These are phyloP conservation scores for Leptatherina wallacei DNA, from an alignment of 2,797 vertebrate species.

Conservation along the genomic window DNA sequence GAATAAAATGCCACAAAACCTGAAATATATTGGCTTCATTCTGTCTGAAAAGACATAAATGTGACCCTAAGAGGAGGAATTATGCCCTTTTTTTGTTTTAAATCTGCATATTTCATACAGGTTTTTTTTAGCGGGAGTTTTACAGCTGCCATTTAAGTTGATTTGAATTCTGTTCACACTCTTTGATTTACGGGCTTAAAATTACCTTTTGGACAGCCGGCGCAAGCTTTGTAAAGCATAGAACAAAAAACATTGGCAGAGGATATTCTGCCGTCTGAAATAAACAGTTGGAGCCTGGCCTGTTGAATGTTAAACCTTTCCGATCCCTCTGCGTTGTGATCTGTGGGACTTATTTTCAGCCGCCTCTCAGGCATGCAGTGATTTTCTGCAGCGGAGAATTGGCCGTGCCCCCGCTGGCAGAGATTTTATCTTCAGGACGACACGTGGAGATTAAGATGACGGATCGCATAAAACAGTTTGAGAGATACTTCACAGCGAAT, in stretches of 20 bases:
- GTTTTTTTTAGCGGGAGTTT: neutral
- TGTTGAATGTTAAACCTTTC: constrained; percentile 16
- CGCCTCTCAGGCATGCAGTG: constrained; percentile 28
- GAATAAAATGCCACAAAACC: no score
- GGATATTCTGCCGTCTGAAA: neutral
- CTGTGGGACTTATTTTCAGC: constrained; percentile 46
- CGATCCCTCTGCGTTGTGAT: constrained; percentile 23
- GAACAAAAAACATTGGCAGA: neutral
- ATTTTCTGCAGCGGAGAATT: constrained; percentile 59
- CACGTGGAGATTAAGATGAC: constrained; percentile 58
- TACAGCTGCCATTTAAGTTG: constrained; percentile 2
- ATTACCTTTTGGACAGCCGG: neutral
- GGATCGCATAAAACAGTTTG: constrained; percentile 48
- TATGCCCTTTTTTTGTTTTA: no score
- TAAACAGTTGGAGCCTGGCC: constrained; percentile 5
- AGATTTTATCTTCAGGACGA: constrained; percentile 61
- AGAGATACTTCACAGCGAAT: constrained; percentile 29
- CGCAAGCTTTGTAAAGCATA: constrained; percentile 8
- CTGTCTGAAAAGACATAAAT: neutral
- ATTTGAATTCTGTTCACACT: constrained; percentile 16
- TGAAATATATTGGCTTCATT: neutral
- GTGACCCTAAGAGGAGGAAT: no score
- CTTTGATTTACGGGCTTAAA: constrained; percentile 3
- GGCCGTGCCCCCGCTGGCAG: constrained; percentile 37
- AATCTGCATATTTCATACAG: neutral